Evolutionary conservation across 2,113 vertebrate genomes (phyloP), one percentile per base, ranked within the genome.

Genomic region (Sebastes schlegelii): DNA sequence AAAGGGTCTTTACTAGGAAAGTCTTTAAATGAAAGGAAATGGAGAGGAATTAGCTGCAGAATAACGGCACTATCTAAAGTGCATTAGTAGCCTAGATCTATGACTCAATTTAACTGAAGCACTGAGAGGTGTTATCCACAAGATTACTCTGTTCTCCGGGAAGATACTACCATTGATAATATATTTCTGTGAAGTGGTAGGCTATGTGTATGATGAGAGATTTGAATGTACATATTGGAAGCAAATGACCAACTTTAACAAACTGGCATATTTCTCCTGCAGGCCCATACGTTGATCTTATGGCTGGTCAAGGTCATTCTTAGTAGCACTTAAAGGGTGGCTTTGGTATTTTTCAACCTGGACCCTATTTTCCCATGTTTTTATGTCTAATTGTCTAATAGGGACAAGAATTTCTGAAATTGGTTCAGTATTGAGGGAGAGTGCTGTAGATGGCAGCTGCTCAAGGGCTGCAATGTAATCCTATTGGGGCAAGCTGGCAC

Each of bases 61-160:
- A 61, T 75, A 80, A 74, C 4, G 23, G 16, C 67, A 2, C 60
- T 34, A 34, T 80, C 19, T 6, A 43, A 78, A 65, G 68, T 34
- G 34, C 55, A 83, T 58, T 75, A 54, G 61, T 17, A 14, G 65
- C 23, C 23, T 42, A 40, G 45, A 64, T 54, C 12, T 49, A 34
- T 69, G 78, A 81, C 67, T 85, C 80, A 12, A 80, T 80, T 73
- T 14, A 34, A 73, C 21, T 63, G 71, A 71, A 88, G 75, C 63
- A 34, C 42, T 63, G 49, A 80, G 23, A 34, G 34, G 12, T 74
- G 54, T 54, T 64, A 21, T 74, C 74, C 55, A 23, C 34, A 48
- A 61, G 45, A 69, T 34, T 34, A 34, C 34, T 34, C 34, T 34
- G 34, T 34, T 34, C 34, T 34, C 34, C 34, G 34, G 34, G 34